phyloP scores from a whole-genome alignment of 2,888 invertebrate species.

The Apotomis turbidana region DNA sequence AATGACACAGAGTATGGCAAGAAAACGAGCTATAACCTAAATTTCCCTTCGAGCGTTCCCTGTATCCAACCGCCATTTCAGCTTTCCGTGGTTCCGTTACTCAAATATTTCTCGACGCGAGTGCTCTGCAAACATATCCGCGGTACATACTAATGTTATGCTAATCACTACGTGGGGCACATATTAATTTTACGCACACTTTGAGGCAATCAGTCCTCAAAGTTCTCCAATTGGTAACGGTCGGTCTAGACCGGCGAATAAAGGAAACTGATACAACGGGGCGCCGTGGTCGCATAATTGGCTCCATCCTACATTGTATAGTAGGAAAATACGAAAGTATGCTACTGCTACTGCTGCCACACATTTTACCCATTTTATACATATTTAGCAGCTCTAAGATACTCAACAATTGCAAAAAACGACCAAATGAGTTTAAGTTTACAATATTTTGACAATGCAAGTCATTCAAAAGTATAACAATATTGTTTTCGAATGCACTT shows the following conservation, averaged over 20 bases:
- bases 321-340: not conserved
- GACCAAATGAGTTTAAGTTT: too few species aligned
- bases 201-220: constrained; percentile 61
- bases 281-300: not conserved
- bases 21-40: too few species aligned
- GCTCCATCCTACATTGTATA: not conserved
- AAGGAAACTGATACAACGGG: constrained; percentile 51
- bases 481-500: too few species aligned
- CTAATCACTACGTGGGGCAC: constrained; percentile 76
- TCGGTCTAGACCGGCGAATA: constrained; percentile 62
- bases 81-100: constrained; percentile 63
- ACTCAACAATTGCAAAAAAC: too few species aligned
- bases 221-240: constrained; percentile 61
- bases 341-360: too few species aligned
- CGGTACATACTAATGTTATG: constrained; percentile 76
- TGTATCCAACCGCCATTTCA: constrained; percentile 50
- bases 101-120: constrained; percentile 70
- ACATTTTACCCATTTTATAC: too few species aligned
- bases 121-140: constrained; percentile 68
- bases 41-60: too few species aligned
- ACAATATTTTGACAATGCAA: too few species aligned
- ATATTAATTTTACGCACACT: constrained; percentile 77
- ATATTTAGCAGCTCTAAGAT: too few species aligned
- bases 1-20: too few species aligned
- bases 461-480: too few species aligned